Percentiles rank a stretch among this genome's conserved stretches.
These are phyloP conservation scores for Zoanthus sociatus DNA, from an alignment of 92 coral and sea anemone genomes.

Conservation along the genomic window DNA sequence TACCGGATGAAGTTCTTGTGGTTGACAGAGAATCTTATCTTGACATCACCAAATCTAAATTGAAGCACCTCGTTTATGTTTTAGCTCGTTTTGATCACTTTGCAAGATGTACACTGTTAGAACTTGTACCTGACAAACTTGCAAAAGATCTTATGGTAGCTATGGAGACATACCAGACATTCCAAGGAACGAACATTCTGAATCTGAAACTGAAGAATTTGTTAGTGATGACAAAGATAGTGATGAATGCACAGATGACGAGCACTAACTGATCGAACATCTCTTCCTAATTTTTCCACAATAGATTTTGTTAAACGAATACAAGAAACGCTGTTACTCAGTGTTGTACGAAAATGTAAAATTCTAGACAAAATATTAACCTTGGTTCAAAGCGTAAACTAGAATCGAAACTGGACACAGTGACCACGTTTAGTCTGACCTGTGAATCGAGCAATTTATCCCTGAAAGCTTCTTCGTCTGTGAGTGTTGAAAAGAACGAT, in stretches of 20 bases:
- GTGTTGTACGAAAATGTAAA: no score
- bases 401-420: no score
- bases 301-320: not conserved
- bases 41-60: constrained; percentile 59
- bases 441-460: no score
- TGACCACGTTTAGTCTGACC: no score
- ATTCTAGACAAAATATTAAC: no score
- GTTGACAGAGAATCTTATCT: constrained; percentile 62
- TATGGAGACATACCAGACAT: constrained; percentile 40
- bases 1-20: constrained; percentile 62
- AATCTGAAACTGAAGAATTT: constrained; percentile 5
- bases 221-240: constrained; percentile 19
- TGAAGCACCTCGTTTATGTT: constrained; percentile 65
- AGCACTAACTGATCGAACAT: constrained; percentile 23
- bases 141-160: constrained; percentile 29
- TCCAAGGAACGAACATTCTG: constrained; percentile 1
- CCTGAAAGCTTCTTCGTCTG: no score
- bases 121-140: constrained; percentile 56
- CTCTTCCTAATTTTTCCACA: constrained; percentile 3
- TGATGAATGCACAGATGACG: constrained; percentile 24
- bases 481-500: no score
- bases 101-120: constrained; percentile 52
- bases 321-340: no score
- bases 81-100: constrained; percentile 38
- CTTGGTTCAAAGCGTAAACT: no score